Evolutionary conservation across 2,113 vertebrate species (phyloP).

Genomic region (Campylomormyrus tamandua): DNA sequence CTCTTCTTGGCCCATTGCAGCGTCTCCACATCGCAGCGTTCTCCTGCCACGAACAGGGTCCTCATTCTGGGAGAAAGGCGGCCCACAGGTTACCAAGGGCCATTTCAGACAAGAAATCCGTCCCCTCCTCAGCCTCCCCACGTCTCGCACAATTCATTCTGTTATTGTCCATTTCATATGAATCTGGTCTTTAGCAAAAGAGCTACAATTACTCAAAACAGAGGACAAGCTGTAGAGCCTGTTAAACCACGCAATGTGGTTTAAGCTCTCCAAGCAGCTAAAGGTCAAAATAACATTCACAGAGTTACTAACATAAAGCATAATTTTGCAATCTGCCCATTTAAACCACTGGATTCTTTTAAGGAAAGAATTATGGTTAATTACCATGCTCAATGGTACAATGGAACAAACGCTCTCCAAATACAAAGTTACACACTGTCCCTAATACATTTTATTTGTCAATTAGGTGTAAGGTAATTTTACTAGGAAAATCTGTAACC

Average conservation of each 20-base stretch:
- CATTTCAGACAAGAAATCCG: not conserved
- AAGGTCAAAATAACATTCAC: not conserved
- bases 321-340: not conserved
- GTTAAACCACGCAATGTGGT: not conserved
- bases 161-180: not conserved
- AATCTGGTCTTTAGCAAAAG: not conserved
- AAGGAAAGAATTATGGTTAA: not conserved
- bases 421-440: not conserved
- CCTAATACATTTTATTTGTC: not conserved
- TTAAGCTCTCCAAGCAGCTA: not conserved
- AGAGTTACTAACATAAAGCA: not conserved
- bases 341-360: not conserved
- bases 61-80: conserved; percentile 61
- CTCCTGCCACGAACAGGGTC: conserved; percentile 82
- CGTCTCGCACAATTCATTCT: not conserved
- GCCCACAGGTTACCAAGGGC: not conserved
- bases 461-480: not conserved
- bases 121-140: not conserved
- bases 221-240: not conserved
- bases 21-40: conserved; percentile 85
- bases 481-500: not conserved
- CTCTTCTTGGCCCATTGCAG: conserved; percentile 81
- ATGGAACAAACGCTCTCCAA: not conserved
- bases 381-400: not conserved
- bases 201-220: not conserved